phyloP scores from a whole-genome alignment of 2,113 vertebrate genomes.

The Rhabdornis inornatus region DNA sequence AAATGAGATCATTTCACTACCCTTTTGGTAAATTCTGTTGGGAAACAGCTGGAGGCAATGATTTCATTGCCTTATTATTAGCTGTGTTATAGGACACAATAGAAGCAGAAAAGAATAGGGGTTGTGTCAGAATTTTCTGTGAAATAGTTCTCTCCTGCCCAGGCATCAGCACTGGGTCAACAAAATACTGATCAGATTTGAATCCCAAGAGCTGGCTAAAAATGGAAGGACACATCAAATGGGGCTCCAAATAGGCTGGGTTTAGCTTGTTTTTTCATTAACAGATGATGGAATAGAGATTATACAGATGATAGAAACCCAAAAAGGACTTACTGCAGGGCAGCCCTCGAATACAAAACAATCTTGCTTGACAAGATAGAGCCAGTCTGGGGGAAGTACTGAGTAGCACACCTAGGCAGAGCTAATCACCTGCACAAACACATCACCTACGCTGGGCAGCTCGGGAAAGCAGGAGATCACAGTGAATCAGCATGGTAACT shows the following conservation, averaged over 20 bases:
- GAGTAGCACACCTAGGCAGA: not conserved
- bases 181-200: constrained; percentile 14
- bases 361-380: not conserved
- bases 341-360: not conserved
- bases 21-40: constrained; percentile 31
- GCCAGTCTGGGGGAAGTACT: not conserved
- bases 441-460: not conserved
- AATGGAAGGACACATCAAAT: constrained; percentile 28
- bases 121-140: constrained; percentile 28
- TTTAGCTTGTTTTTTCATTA: not conserved
- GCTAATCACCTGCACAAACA: not conserved
- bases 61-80: constrained; percentile 58
- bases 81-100: constrained; percentile 48
- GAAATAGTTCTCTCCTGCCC: constrained; percentile 19
- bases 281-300: not conserved
- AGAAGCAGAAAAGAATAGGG: constrained; percentile 49
- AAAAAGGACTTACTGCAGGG: not conserved
- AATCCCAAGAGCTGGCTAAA: not conserved
- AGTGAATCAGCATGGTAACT: not conserved
- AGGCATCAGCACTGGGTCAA: constrained; percentile 10
- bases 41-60: constrained; percentile 63
- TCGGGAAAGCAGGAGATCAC: not conserved
- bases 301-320: not conserved
- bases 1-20: constrained; percentile 61
- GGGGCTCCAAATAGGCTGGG: not conserved